Evolutionary conservation across 1,140 invertebrate genomes (phyloP).

Genomic region (Drosophila ambigua): DNA sequence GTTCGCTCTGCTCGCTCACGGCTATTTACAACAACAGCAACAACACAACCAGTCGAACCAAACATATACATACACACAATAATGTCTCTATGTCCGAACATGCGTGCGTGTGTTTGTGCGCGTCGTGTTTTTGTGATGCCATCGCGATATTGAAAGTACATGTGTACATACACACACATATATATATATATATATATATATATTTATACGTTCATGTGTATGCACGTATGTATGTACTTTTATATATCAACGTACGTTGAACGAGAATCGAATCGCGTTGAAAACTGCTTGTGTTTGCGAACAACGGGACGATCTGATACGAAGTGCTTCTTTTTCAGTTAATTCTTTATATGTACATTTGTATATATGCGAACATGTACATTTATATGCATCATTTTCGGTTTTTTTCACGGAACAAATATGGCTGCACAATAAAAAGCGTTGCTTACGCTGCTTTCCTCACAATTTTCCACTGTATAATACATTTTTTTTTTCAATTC

Average conservation of each 20-base stretch:
- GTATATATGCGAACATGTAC: conserved; percentile 31
- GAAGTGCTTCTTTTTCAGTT: conserved; percentile 68
- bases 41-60: conserved; percentile 33
- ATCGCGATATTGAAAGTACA: conserved; percentile 79
- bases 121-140: conserved; percentile 75
- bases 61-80: conserved; percentile 45
- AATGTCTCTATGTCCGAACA: conserved; percentile 55
- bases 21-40: conserved; percentile 66
- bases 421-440: conserved; percentile 61
- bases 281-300: conserved; percentile 70
- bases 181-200: conserved; percentile 6
- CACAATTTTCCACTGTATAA: conserved; percentile 34
- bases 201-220: background rate
- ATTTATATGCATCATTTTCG: conserved; percentile 65
- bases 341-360: conserved; percentile 58
- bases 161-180: conserved; percentile 49
- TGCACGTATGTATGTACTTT: conserved; percentile 30
- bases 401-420: conserved; percentile 73
- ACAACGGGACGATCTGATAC: conserved; percentile 76
- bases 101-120: conserved; percentile 64
- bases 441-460: conserved; percentile 41
- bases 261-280: conserved; percentile 57
- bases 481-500: conserved; percentile 41
- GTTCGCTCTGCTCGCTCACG: conserved; percentile 53
- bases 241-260: conserved; percentile 47